Base-by-base conservation (phyloP, 2,888 invertebrate genomes). In the Tenthredo scrophulariae region DNA sequence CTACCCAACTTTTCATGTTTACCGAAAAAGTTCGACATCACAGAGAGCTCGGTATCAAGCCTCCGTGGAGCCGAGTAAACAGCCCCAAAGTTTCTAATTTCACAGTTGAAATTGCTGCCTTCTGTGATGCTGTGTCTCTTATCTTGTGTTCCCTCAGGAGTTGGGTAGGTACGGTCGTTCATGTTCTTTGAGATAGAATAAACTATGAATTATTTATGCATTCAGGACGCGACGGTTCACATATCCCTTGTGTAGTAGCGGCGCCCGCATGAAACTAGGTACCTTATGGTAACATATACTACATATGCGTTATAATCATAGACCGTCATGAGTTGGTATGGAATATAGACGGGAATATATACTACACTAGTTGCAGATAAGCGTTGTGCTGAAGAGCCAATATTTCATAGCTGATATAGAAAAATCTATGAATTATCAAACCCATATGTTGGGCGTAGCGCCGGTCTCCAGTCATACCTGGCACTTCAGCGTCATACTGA, bases 181-280 rank as follows among this genome's bases (percentile, higher is more conserved):
- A 4, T 67, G 33, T 6, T 67, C 67, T 33, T 67, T 33, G 67
- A 33, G 29, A 33, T 29, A 67, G 15, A 67, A 67, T 33, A 67
- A 62, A 62, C 29, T 67, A 33, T 33, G 26, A 54, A 77, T 77
- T 77, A 77, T 33, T 77, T 77, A 77, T 77, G 77, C 77, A 77
- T 77, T 54, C 77, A 54, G 77, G 54, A 40, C 77, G 77, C 77
- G 77, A 77, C 75, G 75, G 43, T n/a, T 75, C 22, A 2, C 13
- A 40, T 46, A 9, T 46, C 26, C 22, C 46, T 10, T 75, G 46
- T 46, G 33, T 46, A 26, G 46, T 13, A n/a, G 40, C 2, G 46
- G 43, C 46, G 75, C 75, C 75, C 70, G 70, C 70, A 70, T 70
- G 2, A 13, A 62, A 29, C 62, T 6, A 62, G 26, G 26, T 15